Evolutionary conservation across 1,140 invertebrate species (phyloP).

Genomic region (Panagrolaimus sp.): DNA sequence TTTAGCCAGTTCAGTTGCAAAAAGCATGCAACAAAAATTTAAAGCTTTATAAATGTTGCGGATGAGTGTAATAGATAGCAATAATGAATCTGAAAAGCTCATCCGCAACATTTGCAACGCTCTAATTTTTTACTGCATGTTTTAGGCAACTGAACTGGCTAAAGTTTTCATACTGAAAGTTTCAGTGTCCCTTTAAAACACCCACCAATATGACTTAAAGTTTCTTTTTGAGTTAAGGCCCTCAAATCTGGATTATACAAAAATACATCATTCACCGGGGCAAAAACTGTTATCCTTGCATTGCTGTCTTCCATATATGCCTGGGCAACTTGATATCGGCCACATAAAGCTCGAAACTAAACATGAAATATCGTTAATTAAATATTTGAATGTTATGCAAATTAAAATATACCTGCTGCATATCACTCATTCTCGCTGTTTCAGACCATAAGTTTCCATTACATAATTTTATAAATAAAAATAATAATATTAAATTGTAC

Average conservation of each 20-base stretch:
- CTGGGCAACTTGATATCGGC: conserved; percentile 51
- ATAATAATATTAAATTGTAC: background rate
- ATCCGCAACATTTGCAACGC: too few species aligned
- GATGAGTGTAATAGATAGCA: too few species aligned
- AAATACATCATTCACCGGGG: conserved; percentile 59
- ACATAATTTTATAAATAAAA: conserved; percentile 8
- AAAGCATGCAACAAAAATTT: too few species aligned
- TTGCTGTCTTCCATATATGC: conserved; percentile 59
- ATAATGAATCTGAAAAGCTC: too few species aligned
- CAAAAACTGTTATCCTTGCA: conserved; percentile 56
- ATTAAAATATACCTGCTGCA: conserved; percentile 48
- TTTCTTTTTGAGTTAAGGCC: conserved; percentile 58
- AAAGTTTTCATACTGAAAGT: too few species aligned
- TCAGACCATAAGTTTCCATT: conserved; percentile 52
- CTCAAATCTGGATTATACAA: conserved; percentile 58
- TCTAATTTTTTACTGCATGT: too few species aligned
- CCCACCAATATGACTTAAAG: conserved; percentile 49
- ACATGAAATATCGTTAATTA: conserved; percentile 19
- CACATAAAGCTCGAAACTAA: conserved; percentile 55
- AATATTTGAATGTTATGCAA: conserved; percentile 8
- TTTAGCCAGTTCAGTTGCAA: too few species aligned
- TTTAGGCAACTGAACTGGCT: too few species aligned
- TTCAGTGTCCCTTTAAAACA: background rate
- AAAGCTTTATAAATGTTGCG: too few species aligned
- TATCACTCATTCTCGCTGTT: conserved; percentile 54